Percentiles rank a stretch among this genome's conserved stretches.
phyloP scores from a whole-genome alignment of 2,888 invertebrate species.

The Zhuqinia jingwanae region DNA sequence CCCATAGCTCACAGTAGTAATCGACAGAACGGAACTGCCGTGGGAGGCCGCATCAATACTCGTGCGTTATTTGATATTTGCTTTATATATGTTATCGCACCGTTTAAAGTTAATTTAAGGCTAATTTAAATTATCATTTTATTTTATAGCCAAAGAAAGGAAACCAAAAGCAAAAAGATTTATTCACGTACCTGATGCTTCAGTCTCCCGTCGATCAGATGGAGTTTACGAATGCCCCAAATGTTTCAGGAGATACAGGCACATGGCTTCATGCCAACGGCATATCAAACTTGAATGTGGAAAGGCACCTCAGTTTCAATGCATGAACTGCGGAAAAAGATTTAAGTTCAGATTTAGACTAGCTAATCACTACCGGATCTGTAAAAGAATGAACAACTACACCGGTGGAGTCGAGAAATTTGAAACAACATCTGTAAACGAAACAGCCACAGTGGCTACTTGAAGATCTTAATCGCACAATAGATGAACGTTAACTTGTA shows the following conservation, averaged over 20 bases:
- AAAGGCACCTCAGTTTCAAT: constrained; percentile 65
- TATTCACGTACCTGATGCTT: constrained; percentile 65
- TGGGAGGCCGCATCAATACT: constrained; percentile 31
- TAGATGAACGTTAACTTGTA: too few species aligned
- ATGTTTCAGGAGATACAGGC: constrained; percentile 59
- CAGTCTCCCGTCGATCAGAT: constrained; percentile 50
- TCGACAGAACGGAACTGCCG: constrained; percentile 57
- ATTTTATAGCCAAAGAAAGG: constrained; percentile 57
- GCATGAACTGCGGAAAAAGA: constrained; percentile 60
- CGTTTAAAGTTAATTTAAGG: too few species aligned
- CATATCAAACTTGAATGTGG: constrained; percentile 68
- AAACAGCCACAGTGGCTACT: constrained; percentile 21
- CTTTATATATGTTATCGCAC: neutral
- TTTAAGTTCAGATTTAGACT: constrained; percentile 62
- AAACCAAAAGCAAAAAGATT: constrained; percentile 63
- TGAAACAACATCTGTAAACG: constrained; percentile 19
- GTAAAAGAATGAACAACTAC: constrained; percentile 58
- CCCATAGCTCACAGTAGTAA: constrained; percentile 52
- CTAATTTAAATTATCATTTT: neutral
- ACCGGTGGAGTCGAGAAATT: constrained; percentile 57
- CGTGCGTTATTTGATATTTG: constrained; percentile 36
- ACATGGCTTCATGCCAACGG: constrained; percentile 64
- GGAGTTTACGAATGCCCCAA: constrained; percentile 65
- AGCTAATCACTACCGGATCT: constrained; percentile 61
- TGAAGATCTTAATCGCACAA: neutral